These are phyloP conservation scores for Arge pagana DNA, from an alignment of 2,888 invertebrate genomes.

Conservation along the genomic window DNA sequence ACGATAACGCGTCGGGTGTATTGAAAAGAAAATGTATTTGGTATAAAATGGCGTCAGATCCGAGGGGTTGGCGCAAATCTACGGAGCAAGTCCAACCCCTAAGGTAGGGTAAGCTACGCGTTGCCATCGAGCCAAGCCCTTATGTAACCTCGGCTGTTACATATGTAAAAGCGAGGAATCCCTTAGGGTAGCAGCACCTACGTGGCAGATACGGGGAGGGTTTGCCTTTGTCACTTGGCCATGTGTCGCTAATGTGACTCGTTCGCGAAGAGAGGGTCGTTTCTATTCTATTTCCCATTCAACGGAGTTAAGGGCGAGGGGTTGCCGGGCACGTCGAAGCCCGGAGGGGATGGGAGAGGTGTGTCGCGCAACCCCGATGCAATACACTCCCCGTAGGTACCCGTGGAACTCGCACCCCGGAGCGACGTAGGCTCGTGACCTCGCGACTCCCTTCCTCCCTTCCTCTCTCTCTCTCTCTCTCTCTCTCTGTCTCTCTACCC, in stretches of 20 bases:
- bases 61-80: too few species aligned
- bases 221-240: conserved; percentile 53
- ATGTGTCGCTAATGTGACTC: conserved; percentile 57
- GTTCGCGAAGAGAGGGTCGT: conserved; percentile 26
- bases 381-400: conserved; percentile 13
- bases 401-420: conserved; percentile 6
- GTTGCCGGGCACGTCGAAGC: too few species aligned
- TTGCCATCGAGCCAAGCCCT: background rate
- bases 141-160: background rate
- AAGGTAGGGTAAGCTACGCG: too few species aligned
- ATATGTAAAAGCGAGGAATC: conserved; percentile 8
- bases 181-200: background rate
- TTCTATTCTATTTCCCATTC: conserved; percentile 5
- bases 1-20: too few species aligned
- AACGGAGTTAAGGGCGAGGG: background rate
- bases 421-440: conserved; percentile 23
- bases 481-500: conserved; percentile 32
- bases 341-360: conserved; percentile 12
- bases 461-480: conserved; percentile 9
- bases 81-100: too few species aligned
- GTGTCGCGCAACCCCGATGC: conserved; percentile 23
- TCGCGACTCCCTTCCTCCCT: conserved; percentile 17
- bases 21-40: too few species aligned
- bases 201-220: background rate
- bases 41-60: too few species aligned